These are phyloP conservation scores for Mechanitis messenoides DNA, from an alignment of 2,888 invertebrate genomes.

Conservation along the genomic window DNA sequence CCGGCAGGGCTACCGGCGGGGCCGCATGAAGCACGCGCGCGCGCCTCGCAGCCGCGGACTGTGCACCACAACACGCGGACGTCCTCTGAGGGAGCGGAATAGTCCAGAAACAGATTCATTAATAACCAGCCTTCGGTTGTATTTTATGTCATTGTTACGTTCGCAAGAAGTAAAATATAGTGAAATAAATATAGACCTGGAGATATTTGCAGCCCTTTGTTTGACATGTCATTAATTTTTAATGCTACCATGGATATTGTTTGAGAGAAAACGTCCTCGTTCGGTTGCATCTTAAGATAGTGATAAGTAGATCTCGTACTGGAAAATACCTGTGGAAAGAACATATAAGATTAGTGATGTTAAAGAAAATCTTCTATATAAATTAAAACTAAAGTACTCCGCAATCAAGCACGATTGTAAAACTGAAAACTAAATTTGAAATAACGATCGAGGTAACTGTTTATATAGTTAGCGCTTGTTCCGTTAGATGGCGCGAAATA, in stretches of 20 bases:
- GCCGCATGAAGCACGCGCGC: constrained; percentile 26
- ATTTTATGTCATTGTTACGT: no score
- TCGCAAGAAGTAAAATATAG: not conserved
- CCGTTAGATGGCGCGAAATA: no score
- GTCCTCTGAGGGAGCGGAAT: constrained; percentile 39
- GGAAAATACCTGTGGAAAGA: constrained; percentile 42
- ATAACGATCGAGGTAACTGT: no score
- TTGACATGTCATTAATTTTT: constrained; percentile 45
- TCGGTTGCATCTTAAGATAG: constrained; percentile 40
- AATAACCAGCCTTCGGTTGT: no score
- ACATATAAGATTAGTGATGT: constrained; percentile 1
- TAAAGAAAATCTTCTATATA: no score
- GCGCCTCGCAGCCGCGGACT: constrained; percentile 26
- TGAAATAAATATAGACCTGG: constrained; percentile 39
- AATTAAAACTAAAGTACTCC: no score
- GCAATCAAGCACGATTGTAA: no score
- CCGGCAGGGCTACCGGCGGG: constrained; percentile 27
- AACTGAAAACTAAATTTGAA: no score
- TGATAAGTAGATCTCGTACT: constrained; percentile 44
- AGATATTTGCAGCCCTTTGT: constrained; percentile 49
- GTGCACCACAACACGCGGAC: constrained; percentile 40
- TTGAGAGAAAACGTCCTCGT: constrained; percentile 34
- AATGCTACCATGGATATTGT: constrained; percentile 41
- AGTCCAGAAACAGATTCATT: no score
- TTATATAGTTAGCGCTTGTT: no score